phyloP scores from a whole-genome alignment of 1,140 invertebrate species.

The Apis florea region DNA sequence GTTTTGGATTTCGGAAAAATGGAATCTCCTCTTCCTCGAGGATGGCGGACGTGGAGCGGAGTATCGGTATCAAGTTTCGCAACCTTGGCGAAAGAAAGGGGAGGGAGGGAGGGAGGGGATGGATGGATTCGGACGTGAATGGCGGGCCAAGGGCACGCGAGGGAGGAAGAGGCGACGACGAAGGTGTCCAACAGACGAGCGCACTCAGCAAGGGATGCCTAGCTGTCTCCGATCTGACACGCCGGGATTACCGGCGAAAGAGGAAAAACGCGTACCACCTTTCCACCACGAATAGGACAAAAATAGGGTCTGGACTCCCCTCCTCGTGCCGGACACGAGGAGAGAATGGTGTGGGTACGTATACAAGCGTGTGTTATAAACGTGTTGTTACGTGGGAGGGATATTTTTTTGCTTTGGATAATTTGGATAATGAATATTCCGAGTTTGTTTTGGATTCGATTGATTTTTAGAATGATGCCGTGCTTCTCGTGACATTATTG shows the following conservation, averaged over 20 bases:
- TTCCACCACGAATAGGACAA: constrained; percentile 55
- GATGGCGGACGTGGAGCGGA: constrained; percentile 17
- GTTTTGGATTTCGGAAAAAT: constrained; percentile 61
- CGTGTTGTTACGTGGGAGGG: too few species aligned
- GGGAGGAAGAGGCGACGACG: constrained; percentile 33
- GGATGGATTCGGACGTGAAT: constrained; percentile 30
- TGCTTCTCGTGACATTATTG: too few species aligned
- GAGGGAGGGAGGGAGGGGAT: not conserved
- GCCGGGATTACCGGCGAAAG: constrained; percentile 68
- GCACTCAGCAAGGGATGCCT: constrained; percentile 67
- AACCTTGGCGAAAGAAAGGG: not conserved
- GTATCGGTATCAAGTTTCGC: constrained; percentile 46
- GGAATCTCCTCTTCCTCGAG: constrained; percentile 5
- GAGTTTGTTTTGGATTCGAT: too few species aligned
- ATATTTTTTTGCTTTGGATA: too few species aligned
- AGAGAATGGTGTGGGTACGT: not conserved
- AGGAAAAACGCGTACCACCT: constrained; percentile 64
- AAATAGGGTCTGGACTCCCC: constrained; percentile 50
- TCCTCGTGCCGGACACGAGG: constrained; percentile 13
- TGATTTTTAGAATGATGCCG: too few species aligned
- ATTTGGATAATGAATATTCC: too few species aligned
- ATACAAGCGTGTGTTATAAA: too few species aligned
- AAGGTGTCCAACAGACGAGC: constrained; percentile 62
- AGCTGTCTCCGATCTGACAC: constrained; percentile 68
- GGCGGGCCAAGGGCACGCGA: constrained; percentile 29